phyloP scores from a whole-genome alignment of 2,797 vertebrate genomes.

The Hydrolagus colliei region DNA sequence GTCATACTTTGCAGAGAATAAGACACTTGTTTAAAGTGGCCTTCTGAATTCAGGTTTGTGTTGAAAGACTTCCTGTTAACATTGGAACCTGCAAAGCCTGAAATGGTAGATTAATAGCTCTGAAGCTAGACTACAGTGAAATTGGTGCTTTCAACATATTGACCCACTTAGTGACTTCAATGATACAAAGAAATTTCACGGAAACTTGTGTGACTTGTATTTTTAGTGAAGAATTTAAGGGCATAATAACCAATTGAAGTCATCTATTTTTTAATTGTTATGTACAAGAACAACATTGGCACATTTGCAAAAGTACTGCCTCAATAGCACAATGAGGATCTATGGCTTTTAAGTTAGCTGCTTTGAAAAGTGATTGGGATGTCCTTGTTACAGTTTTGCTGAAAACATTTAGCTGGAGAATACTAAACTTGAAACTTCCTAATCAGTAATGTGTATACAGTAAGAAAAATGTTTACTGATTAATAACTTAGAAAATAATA shows the following conservation, averaged over 20 bases:
- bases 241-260: not conserved
- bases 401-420: not conserved
- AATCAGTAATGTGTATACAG: no score
- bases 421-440: no score
- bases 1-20: slow-evolving; percentile 5
- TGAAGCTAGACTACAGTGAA: not conserved
- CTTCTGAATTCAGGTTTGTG: slow-evolving; percentile 1
- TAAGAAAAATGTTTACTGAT: no score
- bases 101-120: not conserved
- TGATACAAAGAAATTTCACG: not conserved
- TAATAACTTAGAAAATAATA: no score
- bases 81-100: slow-evolving; percentile 4
- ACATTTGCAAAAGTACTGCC: not conserved
- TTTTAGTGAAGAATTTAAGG: not conserved
- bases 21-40: slow-evolving; percentile 22
- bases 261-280: not conserved
- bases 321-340: no score
- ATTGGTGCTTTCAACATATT: not conserved
- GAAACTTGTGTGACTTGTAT: not conserved
- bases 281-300: not conserved
- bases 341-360: no score
- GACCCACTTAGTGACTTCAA: not conserved
- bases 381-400: not conserved
- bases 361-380: not conserved
- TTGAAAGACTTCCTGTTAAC: not conserved